These are phyloP conservation scores for Cepaea hortensis DNA, from an alignment of 2,888 invertebrate genomes.

Conservation along the genomic window DNA sequence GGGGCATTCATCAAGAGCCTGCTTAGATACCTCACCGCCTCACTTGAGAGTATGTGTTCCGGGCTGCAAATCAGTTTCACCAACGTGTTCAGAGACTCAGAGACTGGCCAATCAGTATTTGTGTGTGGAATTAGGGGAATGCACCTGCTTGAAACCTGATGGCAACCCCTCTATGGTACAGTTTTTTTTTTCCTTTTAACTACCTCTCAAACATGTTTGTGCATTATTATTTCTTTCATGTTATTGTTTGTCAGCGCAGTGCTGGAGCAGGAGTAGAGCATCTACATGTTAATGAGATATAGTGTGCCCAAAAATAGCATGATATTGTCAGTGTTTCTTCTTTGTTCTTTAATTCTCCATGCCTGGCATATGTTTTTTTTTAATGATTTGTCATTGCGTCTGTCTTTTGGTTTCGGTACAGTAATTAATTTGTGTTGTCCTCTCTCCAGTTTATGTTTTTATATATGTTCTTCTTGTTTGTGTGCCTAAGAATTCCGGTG, in stretches of 20 bases:
- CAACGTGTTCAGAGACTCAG: constrained; percentile 8
- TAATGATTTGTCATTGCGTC: background rate
- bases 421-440: too few relatives aligned
- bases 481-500: too few relatives aligned
- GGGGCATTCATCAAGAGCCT: constrained; percentile 55
- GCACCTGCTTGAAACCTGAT: constrained; percentile 84
- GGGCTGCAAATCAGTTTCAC: constrained; percentile 56
- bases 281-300: too few relatives aligned
- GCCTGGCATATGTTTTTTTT: background rate
- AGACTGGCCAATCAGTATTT: constrained; percentile 78
- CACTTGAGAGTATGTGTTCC: constrained; percentile 72
- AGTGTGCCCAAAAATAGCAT: too few relatives aligned
- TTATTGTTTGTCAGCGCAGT: too few relatives aligned
- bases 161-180: constrained; percentile 82
- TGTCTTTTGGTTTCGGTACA: background rate
- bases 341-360: too few relatives aligned
- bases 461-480: too few relatives aligned
- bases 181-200: background rate
- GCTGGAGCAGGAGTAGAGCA: too few relatives aligned
- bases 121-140: constrained; percentile 85
- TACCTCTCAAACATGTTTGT: background rate
- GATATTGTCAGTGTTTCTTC: too few relatives aligned
- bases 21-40: constrained; percentile 50
- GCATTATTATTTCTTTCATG: background rate
- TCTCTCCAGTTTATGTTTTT: too few relatives aligned